Evolutionary conservation across 2,797 vertebrate genomes (phyloP), one percentile per base, ranked within the genome.

Genomic region (Poeciliopsis paucimaculata): DNA sequence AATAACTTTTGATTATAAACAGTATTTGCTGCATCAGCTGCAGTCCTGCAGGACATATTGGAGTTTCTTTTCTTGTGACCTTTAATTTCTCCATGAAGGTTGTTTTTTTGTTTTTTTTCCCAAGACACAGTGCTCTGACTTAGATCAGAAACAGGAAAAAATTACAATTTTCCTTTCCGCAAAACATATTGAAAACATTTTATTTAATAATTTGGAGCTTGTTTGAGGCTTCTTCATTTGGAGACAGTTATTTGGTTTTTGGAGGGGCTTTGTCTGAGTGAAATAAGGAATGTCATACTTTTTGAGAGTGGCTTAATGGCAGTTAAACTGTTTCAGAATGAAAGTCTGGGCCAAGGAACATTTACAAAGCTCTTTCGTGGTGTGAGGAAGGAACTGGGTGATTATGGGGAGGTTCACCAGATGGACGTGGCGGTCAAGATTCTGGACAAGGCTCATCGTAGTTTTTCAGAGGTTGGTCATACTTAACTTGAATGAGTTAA

Each of bases 301-400:
- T 68, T 75, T 26, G 9, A 6, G 20, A 62, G n/a, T 1, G 7
- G 0, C 34, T 77, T 78, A 47, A 28, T 20, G 75, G 55, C 49
- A 41, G 60, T 18, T 39, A 72, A 82, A 43, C 7, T 81, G 5
- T 83, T 86, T 55, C 76, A 99, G 98, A 96, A 94, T 51, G 97
- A 98, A 87, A 97, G 97, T 88, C 94, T 99, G 88, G 98, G 98
- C 43, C 98, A 98, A 92, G 98, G 98, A 46, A 98, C 98, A 0
- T 99, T 99, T 89, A 99, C 98, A 18, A 99, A 98, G 95, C 97
- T 99, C 90, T 98, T 97, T 93, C 96, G 96, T 84, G 98, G 98
- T 16, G 23, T 97, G 81, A 96, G 97, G 83, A 96, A 96, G 82
- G 98, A 99, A 95, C 89, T 97, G 55, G 96, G 97, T 83, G 98